These are phyloP conservation scores for Chloroceryle aenea DNA, from an alignment of 2,113 vertebrate species.

Conservation along the genomic window DNA sequence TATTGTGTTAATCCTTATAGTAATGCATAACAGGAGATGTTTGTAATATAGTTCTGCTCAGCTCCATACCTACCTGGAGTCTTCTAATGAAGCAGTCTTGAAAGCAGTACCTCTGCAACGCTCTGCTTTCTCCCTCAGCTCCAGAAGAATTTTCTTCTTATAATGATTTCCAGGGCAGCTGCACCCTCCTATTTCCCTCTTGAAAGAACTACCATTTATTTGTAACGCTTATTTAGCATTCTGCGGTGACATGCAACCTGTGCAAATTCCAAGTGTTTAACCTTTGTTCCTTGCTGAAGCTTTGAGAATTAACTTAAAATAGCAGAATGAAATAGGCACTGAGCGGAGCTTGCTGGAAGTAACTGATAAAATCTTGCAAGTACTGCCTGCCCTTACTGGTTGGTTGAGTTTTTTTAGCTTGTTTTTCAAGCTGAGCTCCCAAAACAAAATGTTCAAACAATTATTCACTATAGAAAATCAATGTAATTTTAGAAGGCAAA, in stretches of 20 bases:
- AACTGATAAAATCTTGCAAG: constrained; percentile 11
- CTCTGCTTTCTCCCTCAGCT: neutral
- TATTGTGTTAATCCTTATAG: neutral
- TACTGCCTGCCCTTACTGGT: constrained; percentile 16
- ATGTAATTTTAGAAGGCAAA: neutral
- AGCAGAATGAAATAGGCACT: neutral
- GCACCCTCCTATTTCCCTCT: neutral
- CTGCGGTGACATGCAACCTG: neutral
- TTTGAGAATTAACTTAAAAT: constrained; percentile 40
- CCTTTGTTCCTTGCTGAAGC: neutral
- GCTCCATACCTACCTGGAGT: neutral
- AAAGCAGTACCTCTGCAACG: neutral
- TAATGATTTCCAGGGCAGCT: neutral
- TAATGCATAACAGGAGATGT: neutral
- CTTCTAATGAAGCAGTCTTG: neutral
- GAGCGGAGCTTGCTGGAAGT: neutral
- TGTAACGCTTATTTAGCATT: neutral
- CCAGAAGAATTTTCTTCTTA: neutral
- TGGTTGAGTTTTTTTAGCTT: constrained; percentile 31
- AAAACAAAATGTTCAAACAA: neutral
- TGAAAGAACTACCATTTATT: neutral
- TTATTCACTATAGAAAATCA: neutral
- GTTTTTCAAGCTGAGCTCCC: neutral
- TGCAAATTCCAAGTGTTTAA: constrained; percentile 45
- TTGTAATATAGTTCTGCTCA: neutral